Percentiles rank a stretch among this genome's conserved stretches.
Conservation (phyloP, 1,140 invertebrate species). For the Cyclargus thomasi region DNA sequence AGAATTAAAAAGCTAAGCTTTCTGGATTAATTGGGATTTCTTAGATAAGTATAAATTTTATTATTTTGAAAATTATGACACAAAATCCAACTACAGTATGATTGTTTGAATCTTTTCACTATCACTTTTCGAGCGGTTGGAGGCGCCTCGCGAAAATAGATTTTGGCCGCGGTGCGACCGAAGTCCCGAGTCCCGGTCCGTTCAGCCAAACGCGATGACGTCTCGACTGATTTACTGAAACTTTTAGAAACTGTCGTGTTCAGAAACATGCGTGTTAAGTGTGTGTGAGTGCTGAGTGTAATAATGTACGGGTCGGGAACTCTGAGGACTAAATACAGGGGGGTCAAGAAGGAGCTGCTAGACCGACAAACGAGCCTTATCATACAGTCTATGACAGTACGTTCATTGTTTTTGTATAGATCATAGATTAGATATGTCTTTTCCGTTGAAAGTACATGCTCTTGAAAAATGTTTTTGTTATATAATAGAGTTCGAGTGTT, state of each 20-base stretch:
- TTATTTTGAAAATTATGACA: no score
- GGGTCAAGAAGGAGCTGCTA: slow-evolving; percentile 84
- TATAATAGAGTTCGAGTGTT: neutral
- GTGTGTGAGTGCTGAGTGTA: slow-evolving; percentile 30
- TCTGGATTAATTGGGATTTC: no score
- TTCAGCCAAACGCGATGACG: slow-evolving; percentile 56
- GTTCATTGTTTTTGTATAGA: slow-evolving; percentile 22
- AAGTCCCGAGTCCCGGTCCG: slow-evolving; percentile 58
- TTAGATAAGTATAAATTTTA: no score
- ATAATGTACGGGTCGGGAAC: slow-evolving; percentile 65
- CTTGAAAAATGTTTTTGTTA: no score
- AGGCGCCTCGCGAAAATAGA: slow-evolving; percentile 74
- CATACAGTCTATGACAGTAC: slow-evolving; percentile 82
- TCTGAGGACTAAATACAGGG: slow-evolving; percentile 80
- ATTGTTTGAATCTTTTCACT: no score
- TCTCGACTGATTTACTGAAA: slow-evolving; percentile 29
- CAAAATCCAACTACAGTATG: no score
- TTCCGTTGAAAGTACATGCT: no score
- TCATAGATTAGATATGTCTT: neutral
- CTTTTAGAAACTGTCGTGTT: neutral
- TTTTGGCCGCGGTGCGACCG: slow-evolving; percentile 62
- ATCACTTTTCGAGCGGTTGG: slow-evolving; percentile 55
- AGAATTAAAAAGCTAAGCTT: no score
- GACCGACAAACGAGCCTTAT: slow-evolving; percentile 81
- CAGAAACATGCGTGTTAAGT: slow-evolving; percentile 15